Conservation (phyloP, 2,113 vertebrate species). For the Pogonocichla stellata region DNA sequence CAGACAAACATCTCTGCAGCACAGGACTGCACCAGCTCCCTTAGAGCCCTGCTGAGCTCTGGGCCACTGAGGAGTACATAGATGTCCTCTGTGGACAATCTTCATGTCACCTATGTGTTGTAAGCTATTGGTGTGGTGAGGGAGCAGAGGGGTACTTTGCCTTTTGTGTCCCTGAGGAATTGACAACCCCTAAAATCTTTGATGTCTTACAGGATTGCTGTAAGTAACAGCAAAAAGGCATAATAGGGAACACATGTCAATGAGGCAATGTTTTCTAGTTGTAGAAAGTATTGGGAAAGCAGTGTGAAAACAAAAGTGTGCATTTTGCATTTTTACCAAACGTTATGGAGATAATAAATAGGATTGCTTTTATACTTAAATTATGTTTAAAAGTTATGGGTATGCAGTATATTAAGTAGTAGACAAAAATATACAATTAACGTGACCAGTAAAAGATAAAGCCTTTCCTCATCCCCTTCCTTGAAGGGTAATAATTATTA, state of each 20-base stretch:
- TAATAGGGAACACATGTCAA: background rate
- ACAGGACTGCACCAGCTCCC: rapidly evolving
- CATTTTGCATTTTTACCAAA: background rate
- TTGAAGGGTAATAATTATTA: background rate
- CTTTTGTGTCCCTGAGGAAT: background rate
- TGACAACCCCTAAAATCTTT: background rate
- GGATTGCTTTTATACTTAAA: background rate
- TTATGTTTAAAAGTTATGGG: background rate
- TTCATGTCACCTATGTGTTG: rapidly evolving
- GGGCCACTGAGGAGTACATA: background rate
- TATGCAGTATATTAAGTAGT: background rate
- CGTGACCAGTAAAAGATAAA: background rate
- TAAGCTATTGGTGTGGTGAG: background rate
- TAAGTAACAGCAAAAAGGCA: background rate
- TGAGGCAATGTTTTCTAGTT: background rate
- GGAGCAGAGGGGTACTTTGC: rapidly evolving
- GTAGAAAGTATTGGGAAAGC: background rate
- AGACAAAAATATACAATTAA: background rate
- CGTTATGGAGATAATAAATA: background rate
- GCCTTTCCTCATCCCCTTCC: rapidly evolving
- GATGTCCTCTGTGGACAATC: no score
- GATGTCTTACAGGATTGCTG: background rate
- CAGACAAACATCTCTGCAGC: background rate
- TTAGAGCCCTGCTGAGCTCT: background rate
- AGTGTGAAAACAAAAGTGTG: background rate